Evolutionary conservation across 1,140 invertebrate genomes (phyloP).

Genomic region (Magallana gigas): DNA sequence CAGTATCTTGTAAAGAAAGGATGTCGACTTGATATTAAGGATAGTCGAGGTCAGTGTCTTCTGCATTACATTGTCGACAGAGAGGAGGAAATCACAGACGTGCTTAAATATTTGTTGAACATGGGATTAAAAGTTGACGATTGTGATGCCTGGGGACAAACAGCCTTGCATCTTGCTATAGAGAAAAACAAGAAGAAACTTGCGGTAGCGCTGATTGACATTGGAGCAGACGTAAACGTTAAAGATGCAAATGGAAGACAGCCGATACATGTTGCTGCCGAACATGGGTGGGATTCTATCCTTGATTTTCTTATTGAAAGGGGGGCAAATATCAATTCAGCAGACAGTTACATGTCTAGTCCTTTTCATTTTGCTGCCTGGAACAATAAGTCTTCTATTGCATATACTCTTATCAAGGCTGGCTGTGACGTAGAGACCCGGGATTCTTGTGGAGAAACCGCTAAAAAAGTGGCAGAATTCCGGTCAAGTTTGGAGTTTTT

Average conservation of each 20-base stretch:
- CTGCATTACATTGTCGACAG: constrained; percentile 4
- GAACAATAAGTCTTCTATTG: neutral
- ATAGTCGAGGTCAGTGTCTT: constrained; percentile 20
- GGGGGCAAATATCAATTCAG: constrained; percentile 33
- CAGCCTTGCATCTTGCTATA: constrained; percentile 34
- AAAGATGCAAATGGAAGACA: constrained; percentile 5
- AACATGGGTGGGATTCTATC: neutral
- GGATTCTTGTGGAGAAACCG: constrained; percentile 20
- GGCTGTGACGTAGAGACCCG: neutral
- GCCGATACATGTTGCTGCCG: constrained; percentile 34
- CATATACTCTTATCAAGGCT: constrained; percentile 22
- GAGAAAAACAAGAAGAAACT: constrained; percentile 31
- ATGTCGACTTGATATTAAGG: neutral
- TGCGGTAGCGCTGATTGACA: neutral
- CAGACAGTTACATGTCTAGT: constrained; percentile 30
- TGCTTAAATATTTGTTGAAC: neutral
- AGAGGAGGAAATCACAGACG: neutral
- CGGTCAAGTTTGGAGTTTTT: neutral
- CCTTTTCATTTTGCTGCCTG: constrained; percentile 45
- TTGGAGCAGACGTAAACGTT: neutral
- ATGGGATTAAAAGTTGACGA: constrained; percentile 27
- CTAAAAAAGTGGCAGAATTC: constrained; percentile 14
- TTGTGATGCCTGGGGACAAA: constrained; percentile 28
- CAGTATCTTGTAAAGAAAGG: constrained; percentile 34
- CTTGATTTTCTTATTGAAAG: constrained; percentile 2